Evolutionary conservation across 2,888 invertebrate genomes (phyloP).

Genomic region (Troides aeacus): DNA sequence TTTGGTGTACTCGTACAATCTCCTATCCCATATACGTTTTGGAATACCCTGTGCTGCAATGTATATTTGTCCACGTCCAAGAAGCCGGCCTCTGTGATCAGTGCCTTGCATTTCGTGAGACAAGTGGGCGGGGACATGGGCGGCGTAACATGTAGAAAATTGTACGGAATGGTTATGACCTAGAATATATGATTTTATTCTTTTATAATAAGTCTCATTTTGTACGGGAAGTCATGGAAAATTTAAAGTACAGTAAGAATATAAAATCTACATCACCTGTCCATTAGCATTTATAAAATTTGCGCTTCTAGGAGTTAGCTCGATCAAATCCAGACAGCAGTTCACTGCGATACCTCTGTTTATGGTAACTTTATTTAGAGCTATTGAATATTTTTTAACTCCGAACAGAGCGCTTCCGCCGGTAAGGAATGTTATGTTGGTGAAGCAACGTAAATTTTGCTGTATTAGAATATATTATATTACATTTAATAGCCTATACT

Average conservation of each 20-base stretch:
- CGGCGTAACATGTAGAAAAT: conserved; percentile 92
- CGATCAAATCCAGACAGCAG: conserved; percentile 84
- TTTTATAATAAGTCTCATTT: no score
- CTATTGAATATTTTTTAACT: conserved; percentile 92
- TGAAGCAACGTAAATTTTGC: conserved; percentile 83
- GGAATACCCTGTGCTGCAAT: conserved; percentile 87
- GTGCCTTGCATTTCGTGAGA: conserved; percentile 77
- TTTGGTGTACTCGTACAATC: conserved; percentile 95
- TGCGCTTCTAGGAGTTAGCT: conserved; percentile 86
- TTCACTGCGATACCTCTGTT: conserved; percentile 87
- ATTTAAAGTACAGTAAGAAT: background rate
- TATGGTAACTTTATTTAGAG: conserved; percentile 85
- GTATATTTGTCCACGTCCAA: conserved; percentile 87
- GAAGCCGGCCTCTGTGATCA: conserved; percentile 87
- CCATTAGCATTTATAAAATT: conserved; percentile 85
- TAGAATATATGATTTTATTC: conserved; percentile 30
- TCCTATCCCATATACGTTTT: conserved; percentile 94
- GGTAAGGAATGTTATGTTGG: conserved; percentile 90
- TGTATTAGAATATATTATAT: conserved; percentile 49
- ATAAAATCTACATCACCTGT: conserved; percentile 39
- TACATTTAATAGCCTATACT: no score
- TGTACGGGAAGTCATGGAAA: no score
- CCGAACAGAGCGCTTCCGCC: conserved; percentile 91
- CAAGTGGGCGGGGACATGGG: conserved; percentile 90
- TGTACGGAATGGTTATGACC: conserved; percentile 81